Evolutionary conservation across 1,140 invertebrate species (phyloP).

Genomic region (Trichogramma pretiosum): DNA sequence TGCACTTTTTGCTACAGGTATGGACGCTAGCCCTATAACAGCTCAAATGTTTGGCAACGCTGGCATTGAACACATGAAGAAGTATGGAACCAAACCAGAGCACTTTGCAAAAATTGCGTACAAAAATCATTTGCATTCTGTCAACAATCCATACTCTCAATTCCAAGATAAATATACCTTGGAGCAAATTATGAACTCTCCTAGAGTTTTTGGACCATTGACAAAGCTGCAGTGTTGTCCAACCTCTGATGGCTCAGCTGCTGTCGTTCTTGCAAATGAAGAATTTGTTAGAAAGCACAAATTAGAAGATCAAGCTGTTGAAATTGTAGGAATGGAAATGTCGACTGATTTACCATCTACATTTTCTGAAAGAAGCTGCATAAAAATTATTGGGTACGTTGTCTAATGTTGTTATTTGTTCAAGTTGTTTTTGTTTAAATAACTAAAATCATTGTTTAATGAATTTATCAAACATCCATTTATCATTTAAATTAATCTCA

Average conservation of each 20-base stretch:
- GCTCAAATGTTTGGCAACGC: constrained; percentile 96
- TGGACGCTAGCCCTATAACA: constrained; percentile 74
- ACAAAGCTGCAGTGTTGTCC: constrained; percentile 96
- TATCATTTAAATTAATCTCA: background rate
- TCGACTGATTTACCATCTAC: constrained; percentile 80
- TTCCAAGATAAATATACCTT: constrained; percentile 83
- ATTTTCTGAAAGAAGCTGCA: constrained; percentile 75
- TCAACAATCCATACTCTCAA: constrained; percentile 94
- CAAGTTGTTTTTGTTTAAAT: background rate
- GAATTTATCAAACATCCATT: no score
- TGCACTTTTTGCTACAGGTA: constrained; percentile 26
- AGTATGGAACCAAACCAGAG: constrained; percentile 85
- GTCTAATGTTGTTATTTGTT: constrained; percentile 1
- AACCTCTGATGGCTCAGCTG: constrained; percentile 91
- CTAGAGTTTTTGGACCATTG: constrained; percentile 76
- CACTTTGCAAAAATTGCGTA: constrained; percentile 96
- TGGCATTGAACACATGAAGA: constrained; percentile 92
- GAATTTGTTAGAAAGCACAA: constrained; percentile 77
- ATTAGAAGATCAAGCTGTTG: constrained; percentile 78
- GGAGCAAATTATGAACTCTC: constrained; percentile 80
- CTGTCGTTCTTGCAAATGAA: constrained; percentile 83
- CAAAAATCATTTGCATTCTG: constrained; percentile 95
- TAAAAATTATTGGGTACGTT: constrained; percentile 65
- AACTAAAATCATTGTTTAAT: no score
- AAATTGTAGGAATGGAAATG: constrained; percentile 95